A percentile compares a stretch with the other conserved stretches of the same genome.
Conservation (phyloP, 2,113 vertebrate species). For the Nesoenas mayeri region DNA sequence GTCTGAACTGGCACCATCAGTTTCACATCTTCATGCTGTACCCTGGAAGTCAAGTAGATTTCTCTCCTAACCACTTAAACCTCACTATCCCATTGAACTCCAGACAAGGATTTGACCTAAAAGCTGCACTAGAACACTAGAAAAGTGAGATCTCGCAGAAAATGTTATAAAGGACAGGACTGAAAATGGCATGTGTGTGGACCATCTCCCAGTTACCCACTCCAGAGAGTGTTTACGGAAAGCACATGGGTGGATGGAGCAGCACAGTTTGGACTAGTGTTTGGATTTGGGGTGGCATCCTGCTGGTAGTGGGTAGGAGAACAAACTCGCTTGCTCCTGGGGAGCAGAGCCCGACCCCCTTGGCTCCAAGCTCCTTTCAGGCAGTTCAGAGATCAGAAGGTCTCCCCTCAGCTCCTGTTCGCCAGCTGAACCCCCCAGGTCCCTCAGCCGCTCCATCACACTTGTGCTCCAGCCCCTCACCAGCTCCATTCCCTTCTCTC, state of each 20-base stretch:
- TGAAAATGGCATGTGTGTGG: accelerated
- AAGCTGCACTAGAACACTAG: no score
- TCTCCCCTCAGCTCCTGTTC: no score
- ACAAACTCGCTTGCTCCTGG: neutral
- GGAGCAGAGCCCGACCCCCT: no score
- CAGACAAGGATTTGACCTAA: neutral
- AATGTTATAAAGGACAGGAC: neutral
- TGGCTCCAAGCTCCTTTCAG: no score
- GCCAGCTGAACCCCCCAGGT: no score
- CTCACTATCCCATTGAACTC: neutral
- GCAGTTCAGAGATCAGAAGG: no score
- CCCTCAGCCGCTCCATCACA: no score
- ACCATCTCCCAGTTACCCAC: neutral
- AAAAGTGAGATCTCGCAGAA: neutral
- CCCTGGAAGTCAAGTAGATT: neutral
- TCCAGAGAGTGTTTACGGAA: neutral
- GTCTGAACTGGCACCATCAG: neutral
- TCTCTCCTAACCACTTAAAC: neutral
- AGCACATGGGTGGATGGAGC: neutral
- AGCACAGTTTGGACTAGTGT: neutral
- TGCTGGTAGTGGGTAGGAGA: neutral
- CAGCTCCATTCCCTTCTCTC: no score
- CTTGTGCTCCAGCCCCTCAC: no score
- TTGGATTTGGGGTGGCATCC: neutral
- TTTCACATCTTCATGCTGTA: neutral